A percentile compares a stretch with the other conserved stretches of the same genome.
These are phyloP conservation scores for Gymnothorax javanicus DNA, from an alignment of 2,797 vertebrate genomes.

Conservation along the genomic window DNA sequence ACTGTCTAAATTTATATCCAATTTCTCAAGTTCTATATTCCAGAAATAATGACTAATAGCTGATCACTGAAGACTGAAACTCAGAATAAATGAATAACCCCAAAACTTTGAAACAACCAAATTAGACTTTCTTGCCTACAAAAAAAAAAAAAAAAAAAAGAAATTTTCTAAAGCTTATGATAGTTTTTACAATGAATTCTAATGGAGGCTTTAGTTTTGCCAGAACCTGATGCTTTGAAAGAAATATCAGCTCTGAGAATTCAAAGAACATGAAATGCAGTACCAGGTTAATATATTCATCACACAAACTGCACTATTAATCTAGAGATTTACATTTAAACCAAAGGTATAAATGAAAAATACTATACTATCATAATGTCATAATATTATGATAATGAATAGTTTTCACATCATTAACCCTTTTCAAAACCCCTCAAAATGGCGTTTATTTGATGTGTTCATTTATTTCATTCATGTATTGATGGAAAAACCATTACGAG, in stretches of 20 bases:
- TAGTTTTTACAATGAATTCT: neutral
- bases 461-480: neutral
- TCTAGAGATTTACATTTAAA: neutral
- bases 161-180: neutral
- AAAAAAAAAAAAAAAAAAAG: neutral
- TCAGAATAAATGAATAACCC: neutral
- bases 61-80: conserved; percentile 10
- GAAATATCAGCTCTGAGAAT: neutral
- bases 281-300: neutral
- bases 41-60: conserved; percentile 30
- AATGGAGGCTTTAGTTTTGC: neutral
- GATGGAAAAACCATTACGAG: neutral
- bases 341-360: neutral
- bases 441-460: neutral
- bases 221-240: neutral
- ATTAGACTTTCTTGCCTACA: neutral
- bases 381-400: neutral
- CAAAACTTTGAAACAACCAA: neutral
- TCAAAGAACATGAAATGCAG: neutral
- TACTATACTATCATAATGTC: neutral
- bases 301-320: neutral
- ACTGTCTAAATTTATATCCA: conserved; percentile 34
- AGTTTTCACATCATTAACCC: neutral
- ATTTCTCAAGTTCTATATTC: conserved; percentile 34
- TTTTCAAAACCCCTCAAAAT: neutral